Conservation (phyloP, 2,113 vertebrate species). For the Cervus canadensis region DNA sequence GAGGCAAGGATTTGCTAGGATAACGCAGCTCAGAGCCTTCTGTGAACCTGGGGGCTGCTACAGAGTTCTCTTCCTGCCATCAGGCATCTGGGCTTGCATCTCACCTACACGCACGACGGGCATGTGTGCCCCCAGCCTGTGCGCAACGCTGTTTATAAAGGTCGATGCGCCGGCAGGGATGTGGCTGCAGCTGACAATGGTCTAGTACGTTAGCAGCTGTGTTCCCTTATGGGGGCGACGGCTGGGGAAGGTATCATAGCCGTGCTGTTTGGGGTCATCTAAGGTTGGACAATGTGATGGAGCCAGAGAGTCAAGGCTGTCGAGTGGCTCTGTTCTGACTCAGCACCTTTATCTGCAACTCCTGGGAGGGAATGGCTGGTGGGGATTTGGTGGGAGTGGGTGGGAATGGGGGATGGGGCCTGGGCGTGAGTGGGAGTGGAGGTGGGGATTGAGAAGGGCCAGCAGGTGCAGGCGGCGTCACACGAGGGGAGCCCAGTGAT, state of each 20-base stretch:
- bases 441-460: not conserved
- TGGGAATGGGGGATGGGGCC: too few relatives aligned
- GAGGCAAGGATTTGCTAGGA: not conserved
- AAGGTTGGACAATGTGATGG: not conserved
- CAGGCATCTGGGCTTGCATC: not conserved
- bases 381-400: not conserved
- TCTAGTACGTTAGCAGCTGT: not conserved
- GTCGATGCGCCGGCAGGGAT: not conserved
- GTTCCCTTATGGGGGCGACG: not conserved
- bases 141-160: not conserved
- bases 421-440: too few relatives aligned
- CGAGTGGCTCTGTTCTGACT: not conserved
- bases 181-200: not conserved
- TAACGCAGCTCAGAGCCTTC: fast-evolving
- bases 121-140: not conserved
- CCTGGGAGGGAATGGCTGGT: not conserved
- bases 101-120: fast-evolving
- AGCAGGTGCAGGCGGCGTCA: not conserved
- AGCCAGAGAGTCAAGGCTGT: not conserved
- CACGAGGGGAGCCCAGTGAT: not conserved
- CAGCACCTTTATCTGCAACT: not conserved
- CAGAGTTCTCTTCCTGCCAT: not conserved
- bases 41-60: not conserved
- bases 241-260: not conserved
- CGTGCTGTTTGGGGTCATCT: not conserved